A percentile compares a stretch with the other conserved stretches of the same genome.
These are phyloP conservation scores for Nemoura dubitans DNA, from an alignment of 2,888 invertebrate genomes.

Conservation along the genomic window DNA sequence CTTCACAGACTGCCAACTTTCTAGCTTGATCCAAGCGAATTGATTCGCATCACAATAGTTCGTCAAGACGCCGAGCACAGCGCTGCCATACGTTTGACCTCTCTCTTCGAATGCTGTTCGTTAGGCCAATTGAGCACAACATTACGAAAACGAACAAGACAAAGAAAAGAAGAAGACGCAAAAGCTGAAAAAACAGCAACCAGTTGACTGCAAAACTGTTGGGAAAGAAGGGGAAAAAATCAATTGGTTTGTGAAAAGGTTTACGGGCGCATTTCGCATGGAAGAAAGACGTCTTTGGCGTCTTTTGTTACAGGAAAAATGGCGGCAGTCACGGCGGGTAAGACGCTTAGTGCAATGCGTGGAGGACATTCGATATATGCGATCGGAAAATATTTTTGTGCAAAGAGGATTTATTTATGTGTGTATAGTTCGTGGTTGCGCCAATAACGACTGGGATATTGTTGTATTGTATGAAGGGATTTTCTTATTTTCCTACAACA, in stretches of 20 bases:
- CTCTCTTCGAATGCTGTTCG: not conserved
- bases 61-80: too few species aligned
- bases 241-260: not conserved
- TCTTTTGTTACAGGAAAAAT: too few species aligned
- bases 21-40: too few species aligned
- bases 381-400: not conserved
- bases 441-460: not conserved
- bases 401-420: not conserved
- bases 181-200: not conserved
- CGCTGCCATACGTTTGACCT: too few species aligned
- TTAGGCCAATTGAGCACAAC: not conserved
- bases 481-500: not conserved
- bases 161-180: not conserved
- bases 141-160: not conserved
- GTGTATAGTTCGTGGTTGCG: not conserved
- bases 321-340: not conserved
- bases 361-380: not conserved
- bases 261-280: not conserved
- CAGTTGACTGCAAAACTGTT: not conserved
- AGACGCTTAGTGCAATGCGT: not conserved
- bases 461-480: not conserved
- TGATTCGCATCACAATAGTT: too few species aligned
- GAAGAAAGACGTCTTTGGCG: too few species aligned
- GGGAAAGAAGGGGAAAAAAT: not conserved
- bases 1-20: too few species aligned